Evolutionary conservation across 2,113 vertebrate species (phyloP).

Genomic region (Alethe diademata): DNA sequence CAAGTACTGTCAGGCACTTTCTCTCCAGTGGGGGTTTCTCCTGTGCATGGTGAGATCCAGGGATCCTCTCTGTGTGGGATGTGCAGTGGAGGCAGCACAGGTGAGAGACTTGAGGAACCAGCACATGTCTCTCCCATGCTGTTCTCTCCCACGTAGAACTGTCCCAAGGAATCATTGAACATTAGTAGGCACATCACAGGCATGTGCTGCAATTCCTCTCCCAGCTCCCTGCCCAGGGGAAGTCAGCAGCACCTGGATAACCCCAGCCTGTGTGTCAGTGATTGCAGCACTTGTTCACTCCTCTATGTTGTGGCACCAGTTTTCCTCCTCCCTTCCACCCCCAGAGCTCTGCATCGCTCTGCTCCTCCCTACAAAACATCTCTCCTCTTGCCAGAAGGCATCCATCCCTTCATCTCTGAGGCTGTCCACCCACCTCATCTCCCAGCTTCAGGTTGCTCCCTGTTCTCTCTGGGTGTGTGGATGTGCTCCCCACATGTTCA

Average conservation of each 20-base stretch:
- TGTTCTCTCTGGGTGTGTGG: neutral
- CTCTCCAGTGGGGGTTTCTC: neutral
- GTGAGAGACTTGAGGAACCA: too few relatives aligned
- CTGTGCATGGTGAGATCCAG: neutral
- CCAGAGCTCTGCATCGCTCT: accelerated
- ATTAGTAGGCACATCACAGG: neutral
- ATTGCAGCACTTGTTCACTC: neutral
- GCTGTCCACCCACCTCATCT: neutral
- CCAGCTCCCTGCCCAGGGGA: neutral
- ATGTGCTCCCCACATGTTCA: neutral
- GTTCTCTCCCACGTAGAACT: accelerated
- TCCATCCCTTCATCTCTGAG: neutral
- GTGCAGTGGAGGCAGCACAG: neutral
- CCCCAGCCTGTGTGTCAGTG: accelerated
- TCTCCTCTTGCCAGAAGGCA: neutral
- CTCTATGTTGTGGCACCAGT: neutral
- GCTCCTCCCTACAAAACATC: neutral
- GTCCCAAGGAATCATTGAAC: neutral
- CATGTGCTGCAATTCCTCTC: neutral
- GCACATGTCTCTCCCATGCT: neutral
- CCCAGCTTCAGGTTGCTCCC: neutral
- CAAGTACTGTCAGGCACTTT: neutral
- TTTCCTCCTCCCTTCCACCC: neutral
- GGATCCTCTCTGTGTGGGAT: neutral
- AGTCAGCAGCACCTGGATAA: neutral